These are phyloP conservation scores for Drosophila yakuba DNA, from an alignment of 1,140 invertebrate species.

Conservation along the genomic window DNA sequence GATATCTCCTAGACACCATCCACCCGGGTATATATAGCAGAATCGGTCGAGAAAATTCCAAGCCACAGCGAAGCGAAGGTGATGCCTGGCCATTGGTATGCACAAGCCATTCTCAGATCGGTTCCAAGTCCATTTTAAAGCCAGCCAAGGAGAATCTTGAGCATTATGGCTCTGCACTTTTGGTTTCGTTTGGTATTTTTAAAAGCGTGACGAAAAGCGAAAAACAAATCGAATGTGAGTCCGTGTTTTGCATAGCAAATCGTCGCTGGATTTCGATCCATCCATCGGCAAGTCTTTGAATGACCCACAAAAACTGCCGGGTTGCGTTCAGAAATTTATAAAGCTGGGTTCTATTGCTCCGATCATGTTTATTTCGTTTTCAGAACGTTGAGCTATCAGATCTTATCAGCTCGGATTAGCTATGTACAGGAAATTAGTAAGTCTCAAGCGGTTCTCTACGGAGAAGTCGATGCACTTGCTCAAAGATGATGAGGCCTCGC, in stretches of 20 bases:
- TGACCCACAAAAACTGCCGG: constrained; percentile 35
- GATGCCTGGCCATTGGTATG: constrained; percentile 56
- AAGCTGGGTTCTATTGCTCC: constrained; percentile 30
- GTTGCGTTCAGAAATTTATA: constrained; percentile 55
- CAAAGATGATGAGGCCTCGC: constrained; percentile 25
- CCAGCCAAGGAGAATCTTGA: constrained; percentile 72
- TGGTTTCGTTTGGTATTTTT: constrained; percentile 63
- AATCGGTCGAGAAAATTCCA: constrained; percentile 28
- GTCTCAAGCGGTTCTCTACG: constrained; percentile 41
- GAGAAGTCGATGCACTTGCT: constrained; percentile 37
- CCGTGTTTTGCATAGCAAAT: constrained; percentile 49
- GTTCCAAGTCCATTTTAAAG: constrained; percentile 51
- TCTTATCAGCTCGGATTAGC: constrained; percentile 15
- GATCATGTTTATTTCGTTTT: constrained; percentile 7
- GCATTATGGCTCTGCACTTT: constrained; percentile 69
- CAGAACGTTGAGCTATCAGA: constrained; percentile 43
- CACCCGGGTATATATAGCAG: constrained; percentile 57
- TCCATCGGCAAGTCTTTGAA: constrained; percentile 1
- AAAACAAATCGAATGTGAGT: constrained; percentile 46
- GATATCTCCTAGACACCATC: constrained; percentile 53
- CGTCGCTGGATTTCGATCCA: constrained; percentile 4
- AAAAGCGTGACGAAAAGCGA: constrained; percentile 64
- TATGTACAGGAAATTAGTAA: constrained; percentile 77
- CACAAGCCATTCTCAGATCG: constrained; percentile 40
- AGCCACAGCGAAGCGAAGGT: constrained; percentile 46